These are phyloP conservation scores for Drosophila diplacantha DNA, from an alignment of 2,888 invertebrate species.

Conservation along the genomic window DNA sequence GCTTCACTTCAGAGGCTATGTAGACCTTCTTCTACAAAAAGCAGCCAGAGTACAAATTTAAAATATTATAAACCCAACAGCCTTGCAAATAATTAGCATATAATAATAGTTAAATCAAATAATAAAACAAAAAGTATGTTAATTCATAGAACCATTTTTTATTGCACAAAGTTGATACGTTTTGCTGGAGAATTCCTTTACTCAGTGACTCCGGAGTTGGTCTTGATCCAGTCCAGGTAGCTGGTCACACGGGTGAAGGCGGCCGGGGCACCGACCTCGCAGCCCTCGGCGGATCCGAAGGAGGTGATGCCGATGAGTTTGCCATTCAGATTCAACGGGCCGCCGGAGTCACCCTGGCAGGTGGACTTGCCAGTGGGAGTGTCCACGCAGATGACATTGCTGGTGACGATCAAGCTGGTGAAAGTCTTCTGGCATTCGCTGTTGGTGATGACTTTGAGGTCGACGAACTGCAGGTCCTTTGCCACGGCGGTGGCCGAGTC, in stretches of 20 bases:
- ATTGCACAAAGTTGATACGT: background rate
- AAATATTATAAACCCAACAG: background rate
- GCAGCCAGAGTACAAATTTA: background rate
- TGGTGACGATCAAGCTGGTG: slow-evolving; percentile 57
- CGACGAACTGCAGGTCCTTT: slow-evolving; percentile 45
- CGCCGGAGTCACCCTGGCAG: slow-evolving; percentile 75
- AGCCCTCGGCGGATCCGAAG: slow-evolving; percentile 66
- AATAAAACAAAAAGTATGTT: background rate
- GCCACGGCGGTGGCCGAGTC: slow-evolving; percentile 61
- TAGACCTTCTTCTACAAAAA: background rate
- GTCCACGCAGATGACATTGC: slow-evolving; percentile 54
- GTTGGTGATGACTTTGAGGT: slow-evolving; percentile 62
- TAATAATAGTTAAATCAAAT: background rate
- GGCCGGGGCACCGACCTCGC: slow-evolving; percentile 64
- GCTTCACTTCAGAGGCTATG: background rate
- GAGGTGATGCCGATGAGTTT: slow-evolving; percentile 70
- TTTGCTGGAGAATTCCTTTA: background rate
- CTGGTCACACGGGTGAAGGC: slow-evolving; percentile 67
- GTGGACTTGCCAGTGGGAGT: slow-evolving; percentile 60
- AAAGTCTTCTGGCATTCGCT: slow-evolving; percentile 71
- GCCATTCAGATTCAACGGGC: slow-evolving; percentile 60
- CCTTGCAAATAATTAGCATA: too few species aligned
- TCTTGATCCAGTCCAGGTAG: slow-evolving; percentile 64
- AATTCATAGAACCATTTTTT: slow-evolving; percentile 1
- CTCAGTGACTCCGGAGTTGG: slow-evolving; percentile 60